Conservation (phyloP, 2,113 vertebrate genomes). For the Ceratotherium simum region DNA sequence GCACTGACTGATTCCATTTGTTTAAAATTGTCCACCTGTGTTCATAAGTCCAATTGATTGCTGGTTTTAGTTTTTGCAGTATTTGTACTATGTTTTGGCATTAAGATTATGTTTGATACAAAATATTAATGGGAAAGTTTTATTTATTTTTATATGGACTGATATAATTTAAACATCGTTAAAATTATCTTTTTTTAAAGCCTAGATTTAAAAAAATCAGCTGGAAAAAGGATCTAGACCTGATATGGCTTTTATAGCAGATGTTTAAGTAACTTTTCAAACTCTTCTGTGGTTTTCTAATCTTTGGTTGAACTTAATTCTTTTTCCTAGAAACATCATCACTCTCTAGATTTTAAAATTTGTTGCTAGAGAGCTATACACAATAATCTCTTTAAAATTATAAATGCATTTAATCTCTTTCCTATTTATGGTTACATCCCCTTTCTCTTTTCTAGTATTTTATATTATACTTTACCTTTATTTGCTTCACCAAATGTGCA, state of each 20-base stretch:
- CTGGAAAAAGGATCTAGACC: background rate
- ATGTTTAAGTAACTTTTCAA: constrained; percentile 46
- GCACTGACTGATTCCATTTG: constrained; percentile 38
- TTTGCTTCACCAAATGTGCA: constrained; percentile 12
- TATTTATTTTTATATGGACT: constrained; percentile 40
- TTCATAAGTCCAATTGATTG: constrained; percentile 48
- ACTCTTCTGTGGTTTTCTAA: background rate
- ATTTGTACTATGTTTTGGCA: background rate
- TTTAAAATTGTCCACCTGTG: constrained; percentile 65
- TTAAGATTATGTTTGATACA: constrained; percentile 36
- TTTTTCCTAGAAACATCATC: background rate
- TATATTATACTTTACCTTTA: constrained; percentile 39
- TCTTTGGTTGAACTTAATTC: background rate
- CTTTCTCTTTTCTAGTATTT: constrained; percentile 55
- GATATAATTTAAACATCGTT: constrained; percentile 4
- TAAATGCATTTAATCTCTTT: constrained; percentile 48
- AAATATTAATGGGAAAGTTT: background rate
- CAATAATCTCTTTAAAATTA: constrained; percentile 55
- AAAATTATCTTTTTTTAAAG: background rate
- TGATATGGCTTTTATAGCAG: background rate
- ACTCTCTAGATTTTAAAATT: constrained; percentile 37
- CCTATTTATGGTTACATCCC: background rate
- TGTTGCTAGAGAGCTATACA: background rate
- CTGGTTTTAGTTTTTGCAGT: constrained; percentile 24
- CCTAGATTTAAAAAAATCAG: background rate